These are phyloP conservation scores for Buathra laborator DNA, from an alignment of 2,888 invertebrate species.

Conservation along the genomic window DNA sequence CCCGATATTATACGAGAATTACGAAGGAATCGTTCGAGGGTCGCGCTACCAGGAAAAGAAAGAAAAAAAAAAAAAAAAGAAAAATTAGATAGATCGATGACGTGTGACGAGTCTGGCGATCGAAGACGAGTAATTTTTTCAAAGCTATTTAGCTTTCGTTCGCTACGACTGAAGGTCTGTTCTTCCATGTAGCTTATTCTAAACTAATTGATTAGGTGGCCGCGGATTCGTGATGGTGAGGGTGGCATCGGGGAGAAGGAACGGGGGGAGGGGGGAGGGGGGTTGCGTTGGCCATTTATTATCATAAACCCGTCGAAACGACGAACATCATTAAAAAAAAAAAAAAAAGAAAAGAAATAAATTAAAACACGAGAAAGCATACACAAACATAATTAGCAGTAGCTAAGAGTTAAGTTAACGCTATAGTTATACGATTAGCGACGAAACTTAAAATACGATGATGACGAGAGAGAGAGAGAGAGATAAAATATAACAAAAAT, in stretches of 20 bases:
- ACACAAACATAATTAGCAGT: conserved; percentile 56
- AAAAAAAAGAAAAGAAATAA: conserved; percentile 3
- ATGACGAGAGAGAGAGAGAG: conserved; percentile 43
- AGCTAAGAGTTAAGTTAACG: conserved; percentile 75
- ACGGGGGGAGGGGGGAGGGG: background rate
- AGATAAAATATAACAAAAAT: conserved; percentile 44
- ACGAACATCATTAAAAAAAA: conserved; percentile 38
- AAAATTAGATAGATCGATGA: conserved; percentile 3
- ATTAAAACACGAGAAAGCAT: conserved; percentile 16
- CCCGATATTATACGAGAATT: background rate
- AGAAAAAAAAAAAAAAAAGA: conserved; percentile 13
- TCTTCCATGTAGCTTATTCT: conserved; percentile 84
- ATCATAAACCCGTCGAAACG: conserved; percentile 42
- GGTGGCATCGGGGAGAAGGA: too few species aligned
- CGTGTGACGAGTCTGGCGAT: conserved; percentile 42
- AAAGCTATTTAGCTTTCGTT: conserved; percentile 76
- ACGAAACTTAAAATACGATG: conserved; percentile 65
- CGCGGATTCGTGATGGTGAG: conserved; percentile 18
- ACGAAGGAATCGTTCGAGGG: conserved; percentile 42
- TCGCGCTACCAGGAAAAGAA: conserved; percentile 48
- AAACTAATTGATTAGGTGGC: conserved; percentile 74
- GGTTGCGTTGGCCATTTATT: conserved; percentile 58
- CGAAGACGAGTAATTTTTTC: conserved; percentile 41
- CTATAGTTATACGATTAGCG: conserved; percentile 75
- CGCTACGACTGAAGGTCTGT: conserved; percentile 82